Base-by-base conservation (phyloP, 2,888 invertebrate species). In the Spodoptera littoralis region DNA sequence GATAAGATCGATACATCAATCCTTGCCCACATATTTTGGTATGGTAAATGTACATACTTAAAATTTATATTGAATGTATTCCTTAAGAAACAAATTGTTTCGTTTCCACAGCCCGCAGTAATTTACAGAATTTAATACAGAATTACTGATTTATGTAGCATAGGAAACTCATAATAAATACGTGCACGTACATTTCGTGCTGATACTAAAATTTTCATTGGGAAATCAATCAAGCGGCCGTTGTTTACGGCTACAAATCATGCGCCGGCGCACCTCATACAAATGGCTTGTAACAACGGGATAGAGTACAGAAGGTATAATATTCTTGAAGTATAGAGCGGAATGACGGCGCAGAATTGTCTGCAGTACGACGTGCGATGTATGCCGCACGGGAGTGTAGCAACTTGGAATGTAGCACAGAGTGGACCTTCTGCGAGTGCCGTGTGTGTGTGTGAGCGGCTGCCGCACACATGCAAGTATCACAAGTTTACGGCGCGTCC, bases 211-310 rank as follows among this genome's bases (percentile, higher is more conserved):
- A 57, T 46, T 44, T 53, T 69, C 46, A 62, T 53, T 18, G 43
- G 48, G 45, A 24, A 13, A 69, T 62, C 46, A 27, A 62, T 62
- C 62, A 62, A 49, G 45, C 50, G 13, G 22, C 27, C 18, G 6
- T 18, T 69, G 70, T 68, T 69, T 70, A 49, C 18, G 43, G 27
- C 46, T 57, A 27, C 8, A 56, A 22, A 57, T 30, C 42, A 46
- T 44, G 53, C 70, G 62, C 45, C n/a, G 11, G 69, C 41, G 46
- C 62, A 57, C 3, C 43, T 24, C 45, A 42, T 24, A n/a, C 9
- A 24, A 49, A 43, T 24, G 22, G 13, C 43, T 36, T 8, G 13
- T 8, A 11, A 27, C 30, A 42, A 8, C n/a, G 13, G 5, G 9
- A 18, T 13, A 11, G 9, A 45, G 12, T n/a, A 36, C 45, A 50